Percentiles rank a stretch among this genome's conserved stretches.
phyloP scores from a whole-genome alignment of 2,888 invertebrate genomes.

The Ochropacha duplaris region DNA sequence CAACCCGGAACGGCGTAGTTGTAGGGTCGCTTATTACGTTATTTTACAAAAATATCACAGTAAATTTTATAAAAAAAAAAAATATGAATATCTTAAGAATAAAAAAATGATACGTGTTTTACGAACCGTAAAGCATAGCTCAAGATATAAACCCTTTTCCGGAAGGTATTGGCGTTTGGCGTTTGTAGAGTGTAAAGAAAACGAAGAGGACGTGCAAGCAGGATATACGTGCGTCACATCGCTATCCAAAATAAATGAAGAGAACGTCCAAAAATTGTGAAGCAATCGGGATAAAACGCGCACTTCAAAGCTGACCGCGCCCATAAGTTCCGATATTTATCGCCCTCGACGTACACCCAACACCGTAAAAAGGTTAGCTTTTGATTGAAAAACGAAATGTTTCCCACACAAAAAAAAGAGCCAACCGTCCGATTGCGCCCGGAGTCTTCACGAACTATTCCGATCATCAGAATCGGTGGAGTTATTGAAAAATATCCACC shows the following conservation, averaged over 20 bases:
- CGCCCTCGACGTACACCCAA: constrained; percentile 54
- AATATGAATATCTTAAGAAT: neutral
- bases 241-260: constrained; percentile 8
- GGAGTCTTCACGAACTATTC: constrained; percentile 34
- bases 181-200: neutral
- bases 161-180: neutral
- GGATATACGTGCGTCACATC: neutral
- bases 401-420: constrained; percentile 64
- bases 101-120: neutral
- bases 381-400: constrained; percentile 75
- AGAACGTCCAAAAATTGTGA: constrained; percentile 39
- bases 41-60: neutral
- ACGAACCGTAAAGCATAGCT: neutral
- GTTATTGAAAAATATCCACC: constrained; percentile 74
- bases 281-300: constrained; percentile 59
- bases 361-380: constrained; percentile 66
- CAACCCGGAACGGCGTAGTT: neutral
- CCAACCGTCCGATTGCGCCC: constrained; percentile 27
- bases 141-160: neutral
- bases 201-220: neutral
- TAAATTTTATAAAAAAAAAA: too few species aligned
- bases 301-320: constrained; percentile 72
- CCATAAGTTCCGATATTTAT: constrained; percentile 78
- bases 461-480: constrained; percentile 38
- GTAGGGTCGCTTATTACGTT: neutral